Evolutionary conservation across 2,797 vertebrate species (phyloP).

Genomic region (Oreochromis mossambicus): DNA sequence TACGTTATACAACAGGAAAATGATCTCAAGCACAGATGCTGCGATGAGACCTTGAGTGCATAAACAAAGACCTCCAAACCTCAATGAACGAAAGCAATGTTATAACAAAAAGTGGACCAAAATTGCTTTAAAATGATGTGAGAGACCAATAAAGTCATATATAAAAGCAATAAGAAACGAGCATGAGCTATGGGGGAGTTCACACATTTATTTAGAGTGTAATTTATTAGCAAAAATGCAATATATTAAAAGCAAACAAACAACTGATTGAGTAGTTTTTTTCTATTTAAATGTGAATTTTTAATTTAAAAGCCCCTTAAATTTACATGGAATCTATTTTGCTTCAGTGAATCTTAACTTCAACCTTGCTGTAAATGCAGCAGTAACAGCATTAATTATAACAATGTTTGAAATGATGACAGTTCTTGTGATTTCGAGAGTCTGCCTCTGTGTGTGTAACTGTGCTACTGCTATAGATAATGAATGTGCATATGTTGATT

Average conservation of each 20-base stretch:
- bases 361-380: neutral
- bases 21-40: neutral
- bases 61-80: neutral
- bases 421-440: neutral
- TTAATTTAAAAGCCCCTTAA: neutral
- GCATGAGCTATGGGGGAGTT: neutral
- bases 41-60: neutral
- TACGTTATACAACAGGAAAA: neutral
- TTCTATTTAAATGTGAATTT: neutral
- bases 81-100: neutral
- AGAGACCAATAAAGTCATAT: neutral
- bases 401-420: neutral
- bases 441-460: neutral
- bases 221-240: neutral
- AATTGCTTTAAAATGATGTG: accelerated
- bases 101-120: neutral
- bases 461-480: neutral
- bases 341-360: neutral
- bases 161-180: neutral
- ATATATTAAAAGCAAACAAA: neutral
- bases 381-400: neutral
- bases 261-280: neutral
- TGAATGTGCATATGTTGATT: neutral
- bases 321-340: neutral
- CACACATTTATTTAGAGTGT: neutral